A percentile compares a stretch with the other conserved stretches of the same genome.
These are phyloP conservation scores for Nothocercus nigrocapillus DNA, from an alignment of 2,113 vertebrate genomes.

Conservation along the genomic window DNA sequence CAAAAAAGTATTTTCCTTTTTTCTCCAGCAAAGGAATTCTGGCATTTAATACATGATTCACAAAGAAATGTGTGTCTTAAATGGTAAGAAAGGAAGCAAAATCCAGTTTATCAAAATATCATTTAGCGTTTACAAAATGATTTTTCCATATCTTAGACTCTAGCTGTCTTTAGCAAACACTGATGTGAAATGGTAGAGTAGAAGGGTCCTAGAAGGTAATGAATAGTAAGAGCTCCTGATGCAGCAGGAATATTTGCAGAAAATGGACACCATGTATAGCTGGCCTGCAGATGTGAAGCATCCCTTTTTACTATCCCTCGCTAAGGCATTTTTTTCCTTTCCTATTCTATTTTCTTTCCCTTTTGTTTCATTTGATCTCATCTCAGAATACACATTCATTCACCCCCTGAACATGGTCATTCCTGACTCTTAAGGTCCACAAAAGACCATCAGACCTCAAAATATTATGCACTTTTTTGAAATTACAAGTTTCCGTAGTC, in stretches of 20 bases:
- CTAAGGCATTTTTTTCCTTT: not conserved
- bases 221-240: not conserved
- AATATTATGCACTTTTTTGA: not conserved
- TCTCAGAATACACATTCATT: not conserved
- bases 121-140: not conserved
- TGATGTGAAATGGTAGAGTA: not conserved
- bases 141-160: not conserved
- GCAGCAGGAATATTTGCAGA: not conserved
- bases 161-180: not conserved
- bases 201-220: not conserved
- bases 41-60: not conserved
- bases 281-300: not conserved
- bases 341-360: not conserved
- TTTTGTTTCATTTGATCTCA: not conserved
- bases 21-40: not conserved
- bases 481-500: not conserved
- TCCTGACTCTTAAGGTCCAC: not conserved
- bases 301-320: not conserved
- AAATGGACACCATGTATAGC: not conserved
- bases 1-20: not conserved
- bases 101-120: not conserved
- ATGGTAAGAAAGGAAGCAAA: not conserved
- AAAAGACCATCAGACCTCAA: not conserved
- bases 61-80: not conserved
- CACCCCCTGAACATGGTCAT: not conserved